These are phyloP conservation scores for Nycticebus coucang DNA, from an alignment of 2,113 vertebrate species.

Conservation along the genomic window DNA sequence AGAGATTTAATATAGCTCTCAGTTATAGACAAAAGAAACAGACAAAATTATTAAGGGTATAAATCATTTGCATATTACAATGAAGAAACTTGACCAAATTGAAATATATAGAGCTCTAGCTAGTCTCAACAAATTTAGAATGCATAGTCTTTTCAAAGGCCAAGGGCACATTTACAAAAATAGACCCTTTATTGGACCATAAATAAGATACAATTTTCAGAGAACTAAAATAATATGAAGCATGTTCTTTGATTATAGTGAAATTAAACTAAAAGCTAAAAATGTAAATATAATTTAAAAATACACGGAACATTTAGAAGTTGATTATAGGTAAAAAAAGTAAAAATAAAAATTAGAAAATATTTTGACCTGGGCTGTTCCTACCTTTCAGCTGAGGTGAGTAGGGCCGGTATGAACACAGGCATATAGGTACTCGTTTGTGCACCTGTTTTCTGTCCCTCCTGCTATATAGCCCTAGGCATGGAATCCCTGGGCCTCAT, in stretches of 20 bases:
- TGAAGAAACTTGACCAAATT: background rate
- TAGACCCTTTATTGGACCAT: background rate
- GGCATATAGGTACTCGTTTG: no score
- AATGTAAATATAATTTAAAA: background rate
- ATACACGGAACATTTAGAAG: background rate
- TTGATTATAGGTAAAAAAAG: background rate
- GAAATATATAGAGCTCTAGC: background rate
- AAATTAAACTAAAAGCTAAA: background rate
- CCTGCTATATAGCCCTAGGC: background rate
- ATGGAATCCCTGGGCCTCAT: background rate
- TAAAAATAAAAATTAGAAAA: background rate
- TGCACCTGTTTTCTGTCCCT: background rate
- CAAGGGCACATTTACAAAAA: background rate
- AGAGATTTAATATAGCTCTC: background rate
- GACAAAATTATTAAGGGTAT: background rate
- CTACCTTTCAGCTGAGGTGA: rapidly evolving
- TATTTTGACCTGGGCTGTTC: background rate
- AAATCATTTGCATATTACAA: background rate
- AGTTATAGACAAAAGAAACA: background rate
- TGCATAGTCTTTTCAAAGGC: background rate
- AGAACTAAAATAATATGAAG: background rate
- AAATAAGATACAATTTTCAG: background rate
- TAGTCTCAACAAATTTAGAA: background rate
- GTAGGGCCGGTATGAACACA: no score
- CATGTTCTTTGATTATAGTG: background rate